These are phyloP conservation scores for Manacus vitellinus DNA, from an alignment of 2,113 vertebrate species.

Conservation along the genomic window DNA sequence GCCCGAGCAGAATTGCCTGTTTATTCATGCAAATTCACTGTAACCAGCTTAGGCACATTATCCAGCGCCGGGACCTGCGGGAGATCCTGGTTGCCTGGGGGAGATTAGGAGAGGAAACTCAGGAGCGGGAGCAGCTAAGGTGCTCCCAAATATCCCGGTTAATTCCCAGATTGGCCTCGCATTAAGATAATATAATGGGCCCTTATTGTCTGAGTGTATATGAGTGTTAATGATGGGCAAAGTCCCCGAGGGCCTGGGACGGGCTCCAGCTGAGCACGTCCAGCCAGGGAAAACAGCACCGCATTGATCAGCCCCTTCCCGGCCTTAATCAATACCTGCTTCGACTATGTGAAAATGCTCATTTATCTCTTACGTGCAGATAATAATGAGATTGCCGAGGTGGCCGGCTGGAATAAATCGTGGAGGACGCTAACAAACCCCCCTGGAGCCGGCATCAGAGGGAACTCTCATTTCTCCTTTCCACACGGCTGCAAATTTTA, in stretches of 20 bases:
- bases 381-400: neutral
- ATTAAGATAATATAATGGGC: neutral
- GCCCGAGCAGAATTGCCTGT: neutral
- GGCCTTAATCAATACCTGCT: neutral
- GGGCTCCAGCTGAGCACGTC: neutral
- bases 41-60: slow-evolving; percentile 5
- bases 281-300: neutral
- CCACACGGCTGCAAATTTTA: neutral
- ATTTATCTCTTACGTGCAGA: neutral
- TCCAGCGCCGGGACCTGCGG: neutral
- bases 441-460: fast-evolving
- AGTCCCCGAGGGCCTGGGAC: neutral
- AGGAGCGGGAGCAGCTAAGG: neutral
- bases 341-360: neutral
- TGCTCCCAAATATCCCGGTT: slow-evolving; percentile 12
- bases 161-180: neutral
- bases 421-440: neutral
- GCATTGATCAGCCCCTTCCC: neutral
- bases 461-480: neutral
- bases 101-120: neutral
- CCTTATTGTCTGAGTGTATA: neutral
- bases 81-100: neutral
- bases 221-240: neutral
- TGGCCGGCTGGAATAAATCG: neutral
- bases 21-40: slow-evolving; percentile 10